phyloP scores from a whole-genome alignment of 2,888 invertebrate genomes.

The Tinea semifulvella region DNA sequence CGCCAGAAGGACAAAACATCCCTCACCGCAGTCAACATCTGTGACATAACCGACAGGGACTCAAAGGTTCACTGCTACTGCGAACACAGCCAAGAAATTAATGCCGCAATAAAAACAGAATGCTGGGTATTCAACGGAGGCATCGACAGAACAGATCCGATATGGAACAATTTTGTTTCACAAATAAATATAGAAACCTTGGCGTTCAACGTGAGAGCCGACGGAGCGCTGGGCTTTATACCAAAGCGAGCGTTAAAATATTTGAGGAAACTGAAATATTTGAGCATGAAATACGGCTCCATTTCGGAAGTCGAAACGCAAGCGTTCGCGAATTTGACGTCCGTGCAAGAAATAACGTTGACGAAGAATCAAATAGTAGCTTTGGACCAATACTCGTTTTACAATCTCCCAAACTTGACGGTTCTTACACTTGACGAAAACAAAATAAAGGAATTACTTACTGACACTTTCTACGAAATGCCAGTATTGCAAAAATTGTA shows the following conservation, averaged over 20 bases:
- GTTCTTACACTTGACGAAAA: constrained; percentile 79
- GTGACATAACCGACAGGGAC: constrained; percentile 62
- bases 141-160: constrained; percentile 70
- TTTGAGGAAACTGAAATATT: constrained; percentile 70
- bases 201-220: constrained; percentile 75
- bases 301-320: constrained; percentile 74
- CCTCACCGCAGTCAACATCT: constrained; percentile 54
- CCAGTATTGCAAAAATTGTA: constrained; percentile 78
- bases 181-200: constrained; percentile 75
- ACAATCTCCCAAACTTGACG: constrained; percentile 75
- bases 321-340: constrained; percentile 78
- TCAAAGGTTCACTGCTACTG: constrained; percentile 75
- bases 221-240: constrained; percentile 74
- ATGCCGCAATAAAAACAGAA: constrained; percentile 74
- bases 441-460: constrained; percentile 75
- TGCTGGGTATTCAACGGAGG: constrained; percentile 80
- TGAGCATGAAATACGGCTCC: constrained; percentile 77
- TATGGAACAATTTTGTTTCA: constrained; percentile 78
- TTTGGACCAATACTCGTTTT: constrained; percentile 74
- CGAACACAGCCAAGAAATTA: constrained; percentile 61
- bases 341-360: constrained; percentile 73
- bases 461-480: constrained; percentile 78
- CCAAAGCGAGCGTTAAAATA: constrained; percentile 76
- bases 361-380: constrained; percentile 74
- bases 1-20: constrained; percentile 50